Base-by-base conservation (phyloP, 1,140 invertebrate species). In the Ganaspis sp. region DNA sequence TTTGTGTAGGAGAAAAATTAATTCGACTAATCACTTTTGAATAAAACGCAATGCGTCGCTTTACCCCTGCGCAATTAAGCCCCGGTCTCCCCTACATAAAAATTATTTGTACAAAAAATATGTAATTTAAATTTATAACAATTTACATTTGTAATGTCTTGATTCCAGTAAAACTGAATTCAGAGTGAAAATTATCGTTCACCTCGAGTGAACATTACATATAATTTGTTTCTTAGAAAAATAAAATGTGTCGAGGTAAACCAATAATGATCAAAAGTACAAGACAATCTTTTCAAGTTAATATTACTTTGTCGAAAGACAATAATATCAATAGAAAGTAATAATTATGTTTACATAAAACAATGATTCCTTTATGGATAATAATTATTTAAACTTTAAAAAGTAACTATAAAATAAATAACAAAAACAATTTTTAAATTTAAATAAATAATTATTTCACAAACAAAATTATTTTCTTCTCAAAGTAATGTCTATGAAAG, bases 121-220 rank as follows among this genome's bases (percentile, higher is more conserved):
- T 58, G 54, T 45, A 45, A 45, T 15, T 15, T n/a, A 15, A 45
- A 45, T 45, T 45, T n/a, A 58, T n/a, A 45, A 45, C 40, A n/a
- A 3, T 45, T n/a, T n/a, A n/a, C n/a, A n/a, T n/a, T n/a, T n/a
- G n/a, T n/a, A n/a, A n/a, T n/a, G n/a, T n/a, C n/a, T n/a, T n/a
- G n/a, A n/a, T n/a, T n/a, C n/a, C 45, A 49, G 45, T 15, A 8
- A n/a, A n/a, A 49, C 45, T 49, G 15, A 49, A 17, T 49, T 49
- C 45, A 64, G 58, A 64, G 58, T 64, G 58, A 26, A 64, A 64
- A 64, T 29, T 64, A 9, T 64, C 58, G 58, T 64, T 64, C 58
- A 64, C 58, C 58, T 64, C 45, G 26, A 64, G 23, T 64, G 23
- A 64, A 64, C 58, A 26, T 12, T 34, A 15, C 23, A 64, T 29